These are phyloP conservation scores for Silurus aristotelis DNA, from an alignment of 2,797 vertebrate species.

Conservation along the genomic window DNA sequence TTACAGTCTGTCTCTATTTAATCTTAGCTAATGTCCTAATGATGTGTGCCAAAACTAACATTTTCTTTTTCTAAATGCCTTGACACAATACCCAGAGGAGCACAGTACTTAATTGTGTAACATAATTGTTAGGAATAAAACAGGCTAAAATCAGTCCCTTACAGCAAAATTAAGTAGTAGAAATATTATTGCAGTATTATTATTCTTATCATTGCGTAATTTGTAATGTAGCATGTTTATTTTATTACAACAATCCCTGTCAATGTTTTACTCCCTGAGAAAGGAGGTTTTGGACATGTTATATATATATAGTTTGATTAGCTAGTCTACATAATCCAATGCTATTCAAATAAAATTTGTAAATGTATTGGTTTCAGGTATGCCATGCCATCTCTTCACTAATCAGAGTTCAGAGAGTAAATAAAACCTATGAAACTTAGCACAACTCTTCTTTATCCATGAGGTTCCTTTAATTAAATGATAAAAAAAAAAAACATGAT, in stretches of 20 bases:
- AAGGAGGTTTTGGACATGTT: not conserved
- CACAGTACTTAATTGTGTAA: slow-evolving; percentile 8
- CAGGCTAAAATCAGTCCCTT: not conserved
- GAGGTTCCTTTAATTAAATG: not conserved
- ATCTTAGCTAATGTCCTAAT: slow-evolving; percentile 72
- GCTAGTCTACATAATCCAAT: not conserved
- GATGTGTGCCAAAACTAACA: slow-evolving; percentile 61
- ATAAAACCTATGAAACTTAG: not conserved
- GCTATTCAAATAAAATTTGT: not conserved
- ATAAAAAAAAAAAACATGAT: not conserved
- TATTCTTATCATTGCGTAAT: not conserved
- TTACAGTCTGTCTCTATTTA: slow-evolving; percentile 67
- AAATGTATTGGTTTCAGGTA: not conserved
- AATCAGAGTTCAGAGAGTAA: not conserved
- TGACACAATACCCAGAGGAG: slow-evolving; percentile 32
- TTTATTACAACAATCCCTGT: not conserved
- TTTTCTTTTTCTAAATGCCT: slow-evolving; percentile 47
- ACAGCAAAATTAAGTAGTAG: not conserved
- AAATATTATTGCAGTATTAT: not conserved
- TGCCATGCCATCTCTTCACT: not conserved
- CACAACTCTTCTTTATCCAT: not conserved
- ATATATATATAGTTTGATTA: too few relatives aligned
- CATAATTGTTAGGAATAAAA: slow-evolving; percentile 10
- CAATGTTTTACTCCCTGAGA: not conserved
- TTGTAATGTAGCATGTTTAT: not conserved